Evolutionary conservation across 2,113 vertebrate species (phyloP).

Genomic region (Apaloderma vittatum): DNA sequence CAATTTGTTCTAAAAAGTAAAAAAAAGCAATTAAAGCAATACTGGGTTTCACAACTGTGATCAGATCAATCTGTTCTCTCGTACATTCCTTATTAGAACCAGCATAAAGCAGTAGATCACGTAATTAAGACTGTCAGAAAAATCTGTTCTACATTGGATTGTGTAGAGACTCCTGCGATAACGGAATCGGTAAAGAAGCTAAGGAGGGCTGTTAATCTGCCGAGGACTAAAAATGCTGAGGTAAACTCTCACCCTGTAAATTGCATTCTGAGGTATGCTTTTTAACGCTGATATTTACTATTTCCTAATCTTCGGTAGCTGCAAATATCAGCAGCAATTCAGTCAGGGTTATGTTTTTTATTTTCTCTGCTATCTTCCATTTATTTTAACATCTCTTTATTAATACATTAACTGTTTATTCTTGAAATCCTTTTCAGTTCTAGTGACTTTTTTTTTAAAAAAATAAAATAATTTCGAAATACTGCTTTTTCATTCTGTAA

Average conservation of each 20-base stretch:
- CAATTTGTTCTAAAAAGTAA: neutral
- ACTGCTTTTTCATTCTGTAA: neutral
- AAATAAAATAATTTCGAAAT: neutral
- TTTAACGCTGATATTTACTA: neutral
- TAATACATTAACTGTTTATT: neutral
- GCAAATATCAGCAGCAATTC: neutral
- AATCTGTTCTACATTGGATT: constrained; percentile 90
- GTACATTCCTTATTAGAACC: constrained; percentile 78
- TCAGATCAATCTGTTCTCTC: constrained; percentile 21
- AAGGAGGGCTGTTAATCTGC: constrained; percentile 89
- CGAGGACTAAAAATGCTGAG: constrained; percentile 85
- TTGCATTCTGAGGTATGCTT: neutral
- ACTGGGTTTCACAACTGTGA: neutral
- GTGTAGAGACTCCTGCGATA: constrained; percentile 90
- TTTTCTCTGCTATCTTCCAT: neutral
- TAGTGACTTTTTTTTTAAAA: neutral
- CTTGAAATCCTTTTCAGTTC: neutral
- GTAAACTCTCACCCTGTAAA: constrained; percentile 70
- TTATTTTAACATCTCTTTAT: neutral
- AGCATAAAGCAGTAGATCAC: constrained; percentile 89
- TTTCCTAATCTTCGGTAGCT: neutral
- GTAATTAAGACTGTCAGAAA: constrained; percentile 92
- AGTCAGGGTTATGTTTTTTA: neutral
- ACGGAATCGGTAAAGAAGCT: constrained; percentile 90
- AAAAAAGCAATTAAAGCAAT: neutral